Conservation (phyloP, 2,113 vertebrate genomes). For the Pampusana beccarii region DNA sequence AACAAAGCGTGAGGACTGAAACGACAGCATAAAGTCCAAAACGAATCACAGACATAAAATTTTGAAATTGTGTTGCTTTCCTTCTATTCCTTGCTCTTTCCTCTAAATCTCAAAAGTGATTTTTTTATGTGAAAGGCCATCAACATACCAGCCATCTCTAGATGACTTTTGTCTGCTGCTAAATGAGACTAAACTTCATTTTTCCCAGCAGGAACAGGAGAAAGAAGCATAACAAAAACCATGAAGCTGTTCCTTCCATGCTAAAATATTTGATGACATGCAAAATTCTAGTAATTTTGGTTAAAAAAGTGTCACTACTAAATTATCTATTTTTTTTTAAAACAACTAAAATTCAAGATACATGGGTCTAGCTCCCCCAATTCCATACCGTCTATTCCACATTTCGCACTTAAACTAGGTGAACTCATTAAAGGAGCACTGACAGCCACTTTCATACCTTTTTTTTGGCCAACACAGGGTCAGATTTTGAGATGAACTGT, state of each 20-base stretch:
- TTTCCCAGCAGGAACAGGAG: neutral
- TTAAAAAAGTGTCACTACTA: neutral
- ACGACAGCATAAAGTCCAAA: neutral
- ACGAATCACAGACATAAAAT: neutral
- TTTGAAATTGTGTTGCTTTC: neutral
- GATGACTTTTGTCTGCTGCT: neutral
- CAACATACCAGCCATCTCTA: neutral
- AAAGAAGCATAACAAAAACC: rapidly evolving
- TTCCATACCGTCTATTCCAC: neutral
- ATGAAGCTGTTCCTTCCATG: neutral
- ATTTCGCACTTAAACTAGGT: neutral
- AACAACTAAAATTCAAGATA: neutral
- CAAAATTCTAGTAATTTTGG: neutral
- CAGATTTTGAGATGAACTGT: neutral
- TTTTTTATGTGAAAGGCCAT: neutral
- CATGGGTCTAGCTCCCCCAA: neutral
- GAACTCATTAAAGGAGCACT: neutral
- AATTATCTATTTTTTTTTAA: neutral
- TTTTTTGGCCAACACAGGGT: neutral
- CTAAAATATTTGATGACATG: rapidly evolving
- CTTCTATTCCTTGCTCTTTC: neutral
- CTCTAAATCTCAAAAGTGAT: neutral
- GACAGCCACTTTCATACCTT: neutral
- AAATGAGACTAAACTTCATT: neutral
- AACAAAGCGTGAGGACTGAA: neutral